Conservation (phyloP, 2,888 invertebrate genomes). For the Plagodis pulveraria region DNA sequence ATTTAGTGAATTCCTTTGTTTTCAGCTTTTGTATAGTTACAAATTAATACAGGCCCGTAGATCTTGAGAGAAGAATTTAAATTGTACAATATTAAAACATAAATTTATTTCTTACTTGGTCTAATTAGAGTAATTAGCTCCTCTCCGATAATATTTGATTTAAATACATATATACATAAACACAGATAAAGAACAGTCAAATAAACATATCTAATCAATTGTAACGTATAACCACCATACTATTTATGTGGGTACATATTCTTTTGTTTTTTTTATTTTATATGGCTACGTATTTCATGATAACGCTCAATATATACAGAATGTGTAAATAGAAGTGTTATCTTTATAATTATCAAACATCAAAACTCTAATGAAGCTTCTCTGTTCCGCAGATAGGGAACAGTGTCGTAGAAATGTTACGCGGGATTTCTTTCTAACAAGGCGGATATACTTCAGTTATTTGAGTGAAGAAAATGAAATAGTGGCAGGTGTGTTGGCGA, state of each 20-base stretch:
- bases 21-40: too few relatives aligned
- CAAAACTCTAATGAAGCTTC: constrained; percentile 28
- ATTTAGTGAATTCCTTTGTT: too few relatives aligned
- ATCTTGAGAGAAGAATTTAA: too few relatives aligned
- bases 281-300: too few relatives aligned
- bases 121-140: constrained; percentile 52
- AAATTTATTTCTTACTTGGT: constrained; percentile 47
- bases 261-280: too few relatives aligned
- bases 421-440: constrained; percentile 34
- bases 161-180: constrained; percentile 9
- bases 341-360: constrained; percentile 9
- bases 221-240: background rate
- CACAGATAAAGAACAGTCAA: constrained; percentile 10
- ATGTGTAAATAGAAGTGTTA: too few relatives aligned
- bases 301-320: too few relatives aligned
- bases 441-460: constrained; percentile 41
- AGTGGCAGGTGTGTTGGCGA: constrained; percentile 55
- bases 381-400: constrained; percentile 29
- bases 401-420: constrained; percentile 38
- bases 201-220: background rate
- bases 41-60: too few relatives aligned
- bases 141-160: constrained; percentile 39
- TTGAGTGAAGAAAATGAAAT: constrained; percentile 50
- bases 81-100: too few relatives aligned
- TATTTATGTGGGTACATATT: too few relatives aligned